A percentile compares a stretch with the other conserved stretches of the same genome.
phyloP scores from a whole-genome alignment of 2,797 vertebrate species.

The Onychomys torridus region DNA sequence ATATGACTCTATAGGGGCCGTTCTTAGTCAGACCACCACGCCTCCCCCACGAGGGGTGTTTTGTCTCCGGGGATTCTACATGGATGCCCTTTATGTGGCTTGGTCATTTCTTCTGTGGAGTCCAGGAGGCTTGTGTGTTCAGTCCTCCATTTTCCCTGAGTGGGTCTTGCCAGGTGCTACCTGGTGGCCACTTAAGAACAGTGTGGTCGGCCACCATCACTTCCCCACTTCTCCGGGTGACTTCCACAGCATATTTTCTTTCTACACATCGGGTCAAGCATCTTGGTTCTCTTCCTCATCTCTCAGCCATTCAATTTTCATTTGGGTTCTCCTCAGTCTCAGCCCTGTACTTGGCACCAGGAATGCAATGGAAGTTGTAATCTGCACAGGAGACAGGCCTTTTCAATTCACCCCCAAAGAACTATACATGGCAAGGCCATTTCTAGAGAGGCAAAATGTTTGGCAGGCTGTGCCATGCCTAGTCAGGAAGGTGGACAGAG shows the following conservation, averaged over 20 bases:
- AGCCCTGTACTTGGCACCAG: background rate
- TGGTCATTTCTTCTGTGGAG: background rate
- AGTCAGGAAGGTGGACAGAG: background rate
- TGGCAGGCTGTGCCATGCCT: background rate
- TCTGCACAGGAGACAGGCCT: background rate
- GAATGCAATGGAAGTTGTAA: background rate
- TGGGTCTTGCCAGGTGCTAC: background rate
- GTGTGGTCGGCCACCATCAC: fast-evolving
- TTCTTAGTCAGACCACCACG: background rate
- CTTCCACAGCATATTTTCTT: background rate
- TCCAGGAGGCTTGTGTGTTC: background rate
- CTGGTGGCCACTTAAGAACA: background rate
- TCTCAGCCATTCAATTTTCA: background rate
- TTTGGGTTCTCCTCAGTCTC: background rate
- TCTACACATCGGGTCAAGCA: background rate
- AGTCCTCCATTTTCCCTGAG: background rate
- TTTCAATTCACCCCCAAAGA: background rate
- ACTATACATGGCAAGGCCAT: background rate
- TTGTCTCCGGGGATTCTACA: background rate
- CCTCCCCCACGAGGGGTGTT: background rate
- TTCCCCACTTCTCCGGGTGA: fast-evolving
- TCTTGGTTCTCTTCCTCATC: background rate
- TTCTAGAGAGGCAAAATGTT: background rate
- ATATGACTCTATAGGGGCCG: background rate
- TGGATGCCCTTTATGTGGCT: background rate